A percentile compares a stretch with the other conserved stretches of the same genome.
Conservation (phyloP, 2,888 invertebrate species). For the Latrodectus hesperus region DNA sequence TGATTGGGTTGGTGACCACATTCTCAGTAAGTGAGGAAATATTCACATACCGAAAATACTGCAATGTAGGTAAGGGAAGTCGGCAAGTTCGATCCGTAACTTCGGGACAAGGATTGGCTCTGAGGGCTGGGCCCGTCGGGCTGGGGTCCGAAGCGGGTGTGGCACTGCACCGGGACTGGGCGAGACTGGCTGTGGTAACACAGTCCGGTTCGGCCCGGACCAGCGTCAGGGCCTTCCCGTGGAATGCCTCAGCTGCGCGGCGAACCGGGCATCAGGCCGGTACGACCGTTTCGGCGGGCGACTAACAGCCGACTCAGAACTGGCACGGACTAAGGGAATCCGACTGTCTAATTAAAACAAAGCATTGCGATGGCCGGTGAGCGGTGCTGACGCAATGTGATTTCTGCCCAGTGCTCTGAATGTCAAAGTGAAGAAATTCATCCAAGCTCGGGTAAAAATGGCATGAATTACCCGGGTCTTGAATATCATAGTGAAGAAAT, state of each 20-base stretch:
- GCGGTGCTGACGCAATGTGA: slow-evolving; percentile 76
- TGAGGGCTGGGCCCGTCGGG: slow-evolving; percentile 81
- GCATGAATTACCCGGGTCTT: too few species aligned
- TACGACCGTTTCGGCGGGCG: slow-evolving; percentile 45
- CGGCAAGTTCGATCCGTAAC: slow-evolving; percentile 80
- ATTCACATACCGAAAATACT: too few species aligned
- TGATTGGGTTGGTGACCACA: too few species aligned
- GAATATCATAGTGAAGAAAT: too few species aligned
- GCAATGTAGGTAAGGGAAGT: slow-evolving; percentile 83
- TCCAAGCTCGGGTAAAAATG: slow-evolving; percentile 75
- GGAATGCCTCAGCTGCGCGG: too few species aligned
- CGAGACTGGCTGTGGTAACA: slow-evolving; percentile 68
- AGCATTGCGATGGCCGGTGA: slow-evolving; percentile 74
- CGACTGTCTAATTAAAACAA: slow-evolving; percentile 78
- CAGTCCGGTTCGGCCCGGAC: too few species aligned
- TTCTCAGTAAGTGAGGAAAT: too few species aligned
- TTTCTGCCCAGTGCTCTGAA: slow-evolving; percentile 77
- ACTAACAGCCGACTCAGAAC: slow-evolving; percentile 72
- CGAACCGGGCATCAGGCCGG: too few species aligned
- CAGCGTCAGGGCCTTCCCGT: too few species aligned
- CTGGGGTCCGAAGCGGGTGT: slow-evolving; percentile 77
- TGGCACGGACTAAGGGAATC: slow-evolving; percentile 76
- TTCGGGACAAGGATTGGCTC: slow-evolving; percentile 84
- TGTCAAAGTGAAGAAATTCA: slow-evolving; percentile 76
- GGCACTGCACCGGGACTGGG: slow-evolving; percentile 73